Conservation (phyloP, 92 coral and sea anemone species). For the Galaxea fascicularis region DNA sequence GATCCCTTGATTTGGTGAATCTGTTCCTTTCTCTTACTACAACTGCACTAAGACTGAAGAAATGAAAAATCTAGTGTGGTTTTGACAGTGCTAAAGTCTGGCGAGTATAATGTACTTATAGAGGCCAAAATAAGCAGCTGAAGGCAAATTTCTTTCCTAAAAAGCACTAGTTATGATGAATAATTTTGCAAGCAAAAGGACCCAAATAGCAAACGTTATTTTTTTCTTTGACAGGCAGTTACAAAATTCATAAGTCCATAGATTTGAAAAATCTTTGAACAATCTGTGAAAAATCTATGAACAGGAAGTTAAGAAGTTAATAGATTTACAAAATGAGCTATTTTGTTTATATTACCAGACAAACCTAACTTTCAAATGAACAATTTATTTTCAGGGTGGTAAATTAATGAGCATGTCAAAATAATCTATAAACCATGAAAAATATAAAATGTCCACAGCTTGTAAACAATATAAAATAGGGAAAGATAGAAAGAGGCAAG, state of each 20-base stretch:
- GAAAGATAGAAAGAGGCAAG: background rate
- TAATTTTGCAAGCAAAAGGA: background rate
- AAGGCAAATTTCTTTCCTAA: background rate
- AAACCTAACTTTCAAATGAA: conserved; percentile 23
- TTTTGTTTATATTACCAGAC: background rate
- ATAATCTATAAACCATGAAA: conserved; percentile 2
- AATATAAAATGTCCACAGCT: background rate
- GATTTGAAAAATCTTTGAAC: no score
- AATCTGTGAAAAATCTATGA: no score
- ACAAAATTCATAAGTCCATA: no score
- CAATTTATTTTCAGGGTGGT: conserved; percentile 1
- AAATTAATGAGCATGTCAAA: conserved; percentile 1
- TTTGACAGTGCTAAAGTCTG: background rate
- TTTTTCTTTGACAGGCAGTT: background rate
- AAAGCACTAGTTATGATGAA: no score
- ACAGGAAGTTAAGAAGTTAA: no score
- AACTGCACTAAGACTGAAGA: no score
- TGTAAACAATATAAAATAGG: background rate
- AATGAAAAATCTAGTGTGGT: background rate
- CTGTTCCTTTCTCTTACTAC: no score
- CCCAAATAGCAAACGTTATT: background rate
- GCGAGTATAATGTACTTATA: background rate
- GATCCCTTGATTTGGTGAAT: no score
- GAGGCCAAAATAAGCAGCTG: background rate
- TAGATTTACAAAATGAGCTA: background rate